Base-by-base conservation (phyloP, 1,140 invertebrate species). In the Drosophila pachea region DNA sequence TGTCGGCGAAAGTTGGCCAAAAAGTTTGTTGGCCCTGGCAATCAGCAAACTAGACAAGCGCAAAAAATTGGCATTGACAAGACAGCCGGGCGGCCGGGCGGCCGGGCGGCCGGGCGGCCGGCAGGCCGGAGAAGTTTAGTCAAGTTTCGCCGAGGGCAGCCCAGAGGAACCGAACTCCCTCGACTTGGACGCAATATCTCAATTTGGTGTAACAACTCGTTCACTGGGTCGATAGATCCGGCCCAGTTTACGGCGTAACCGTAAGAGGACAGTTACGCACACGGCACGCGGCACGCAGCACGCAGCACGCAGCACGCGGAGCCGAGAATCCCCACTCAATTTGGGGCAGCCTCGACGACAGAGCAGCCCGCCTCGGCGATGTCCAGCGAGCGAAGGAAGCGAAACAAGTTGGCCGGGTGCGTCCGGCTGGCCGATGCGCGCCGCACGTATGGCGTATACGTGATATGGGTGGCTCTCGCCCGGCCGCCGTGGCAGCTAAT, bases 121-220 rank as follows among this genome's bases (percentile, higher is more conserved):
- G 22, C 3, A 1, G 22, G 22, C 22, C 22, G 22, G 22, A 22
- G 42, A 35, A 77, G 64, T 69, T 76, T 65, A 32, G n/a, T n/a
- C 33, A 76, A 78, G 59, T 71, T 77, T 67, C 42, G 5, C 22
- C 22, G 7, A 43, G 12, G 40, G 40, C 40, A 12, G 40, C 12
- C 12, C 4, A 12, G 11, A 42, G 38, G 11, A 42, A 9, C 4
- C 36, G 14, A 31, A 48, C 22, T 60, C 40, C 14, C 40, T 14
- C 40, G 14, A 43, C 67, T 74, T 78, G 60, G 63, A 50, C 63
- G 73, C 74, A 74, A 81, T 74, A 81, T 81, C 73, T 81, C 73
- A 81, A 81, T 73, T 79, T 79, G 76, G 54, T 58, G 62, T 68
- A 62, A 53, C 63, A 79, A 79, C 77, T 79, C 73, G 62, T 70